Evolutionary conservation across 2,113 vertebrate species (phyloP).

Genomic region (Hystrix cristata): DNA sequence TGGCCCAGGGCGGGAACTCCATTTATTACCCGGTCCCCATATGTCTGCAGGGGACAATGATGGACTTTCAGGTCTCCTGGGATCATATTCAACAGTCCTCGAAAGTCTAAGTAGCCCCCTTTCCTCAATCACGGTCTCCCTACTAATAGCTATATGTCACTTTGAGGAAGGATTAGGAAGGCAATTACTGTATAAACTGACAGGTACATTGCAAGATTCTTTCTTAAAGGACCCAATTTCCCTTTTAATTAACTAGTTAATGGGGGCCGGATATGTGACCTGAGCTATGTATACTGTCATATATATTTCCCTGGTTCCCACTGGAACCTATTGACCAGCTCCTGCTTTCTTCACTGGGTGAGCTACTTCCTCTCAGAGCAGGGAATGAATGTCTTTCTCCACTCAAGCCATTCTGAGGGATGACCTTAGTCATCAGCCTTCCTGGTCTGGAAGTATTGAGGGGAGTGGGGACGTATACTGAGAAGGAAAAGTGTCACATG

Average conservation of each 20-base stretch:
- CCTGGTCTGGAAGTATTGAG: fast-evolving
- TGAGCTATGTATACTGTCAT: fast-evolving
- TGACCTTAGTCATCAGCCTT: background rate
- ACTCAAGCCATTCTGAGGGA: background rate
- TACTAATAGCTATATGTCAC: background rate
- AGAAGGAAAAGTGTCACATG: too few species aligned
- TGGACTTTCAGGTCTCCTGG: background rate
- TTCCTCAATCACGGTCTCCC: fast-evolving
- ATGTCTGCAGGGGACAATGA: background rate
- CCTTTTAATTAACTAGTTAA: background rate
- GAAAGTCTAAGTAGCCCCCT: background rate
- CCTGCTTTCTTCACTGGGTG: fast-evolving
- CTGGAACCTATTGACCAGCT: fast-evolving
- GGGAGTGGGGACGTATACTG: fast-evolving
- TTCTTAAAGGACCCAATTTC: background rate
- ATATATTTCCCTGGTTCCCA: background rate
- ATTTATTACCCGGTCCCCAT: background rate
- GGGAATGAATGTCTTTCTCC: background rate
- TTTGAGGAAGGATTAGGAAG: background rate
- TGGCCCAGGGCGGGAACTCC: background rate
- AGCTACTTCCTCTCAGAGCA: background rate
- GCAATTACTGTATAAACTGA: fast-evolving
- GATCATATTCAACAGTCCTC: background rate
- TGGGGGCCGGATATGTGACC: too few species aligned
- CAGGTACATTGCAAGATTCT: background rate